Evolutionary conservation across 2,113 vertebrate species (phyloP).

Genomic region (Ploceus nigricollis): DNA sequence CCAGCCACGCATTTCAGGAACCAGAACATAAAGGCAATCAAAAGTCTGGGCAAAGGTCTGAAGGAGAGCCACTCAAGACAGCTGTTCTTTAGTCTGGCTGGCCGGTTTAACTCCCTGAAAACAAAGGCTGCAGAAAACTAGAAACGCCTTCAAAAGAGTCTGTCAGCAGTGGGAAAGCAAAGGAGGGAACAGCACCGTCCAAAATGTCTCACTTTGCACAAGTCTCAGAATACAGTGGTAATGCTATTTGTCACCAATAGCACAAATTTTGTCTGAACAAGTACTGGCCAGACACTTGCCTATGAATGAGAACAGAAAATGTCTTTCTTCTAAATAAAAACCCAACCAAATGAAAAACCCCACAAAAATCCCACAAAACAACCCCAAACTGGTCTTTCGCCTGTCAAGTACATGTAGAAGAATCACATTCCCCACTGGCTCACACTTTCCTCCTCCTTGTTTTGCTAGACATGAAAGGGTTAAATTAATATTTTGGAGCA

Average conservation of each 20-base stretch:
- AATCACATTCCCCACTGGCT: background rate
- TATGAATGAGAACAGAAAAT: background rate
- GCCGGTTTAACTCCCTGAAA: background rate
- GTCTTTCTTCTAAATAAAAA: background rate
- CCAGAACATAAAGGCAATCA: background rate
- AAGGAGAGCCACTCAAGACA: background rate
- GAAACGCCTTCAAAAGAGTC: background rate
- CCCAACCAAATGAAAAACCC: background rate
- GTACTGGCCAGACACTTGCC: background rate
- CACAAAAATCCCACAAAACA: background rate
- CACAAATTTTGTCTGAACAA: background rate
- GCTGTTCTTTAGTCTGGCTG: background rate
- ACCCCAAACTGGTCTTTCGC: background rate
- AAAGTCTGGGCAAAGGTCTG: background rate
- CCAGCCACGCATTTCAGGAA: accelerated
- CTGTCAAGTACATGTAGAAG: accelerated
- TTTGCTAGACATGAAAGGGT: background rate
- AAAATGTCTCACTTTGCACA: background rate
- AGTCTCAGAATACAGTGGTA: background rate
- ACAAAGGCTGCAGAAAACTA: background rate
- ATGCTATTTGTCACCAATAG: background rate
- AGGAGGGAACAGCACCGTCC: background rate
- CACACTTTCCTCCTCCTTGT: background rate
- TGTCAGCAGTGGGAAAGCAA: background rate
- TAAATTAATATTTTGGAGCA: background rate